A percentile compares a stretch with the other conserved stretches of the same genome.
Conservation (phyloP, 2,113 vertebrate genomes). For the Siphamia tubifer region DNA sequence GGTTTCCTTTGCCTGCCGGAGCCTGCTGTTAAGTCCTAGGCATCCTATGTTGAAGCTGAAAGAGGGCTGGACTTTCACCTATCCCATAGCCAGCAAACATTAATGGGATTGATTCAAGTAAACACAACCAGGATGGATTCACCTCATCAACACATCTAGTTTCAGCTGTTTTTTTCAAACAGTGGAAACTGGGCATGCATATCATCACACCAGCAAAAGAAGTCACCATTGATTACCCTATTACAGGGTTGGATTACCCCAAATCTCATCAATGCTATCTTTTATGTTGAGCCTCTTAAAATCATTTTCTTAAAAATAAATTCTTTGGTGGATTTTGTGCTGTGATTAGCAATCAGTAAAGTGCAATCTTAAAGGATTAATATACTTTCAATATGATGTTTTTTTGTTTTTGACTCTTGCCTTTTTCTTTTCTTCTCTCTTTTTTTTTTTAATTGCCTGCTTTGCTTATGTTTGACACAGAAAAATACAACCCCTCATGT, state of each 20-base stretch:
- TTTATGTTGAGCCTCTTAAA: conserved; percentile 65
- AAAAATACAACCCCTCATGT: conserved; percentile 62
- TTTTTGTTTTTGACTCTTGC: conserved; percentile 62
- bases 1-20: conserved; percentile 14
- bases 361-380: conserved; percentile 79
- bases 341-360: conserved; percentile 84
- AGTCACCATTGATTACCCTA: conserved; percentile 4
- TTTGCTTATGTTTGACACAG: conserved; percentile 58
- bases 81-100: conserved; percentile 38
- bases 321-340: conserved; percentile 75
- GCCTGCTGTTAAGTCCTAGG: conserved; percentile 17
- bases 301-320: conserved; percentile 44
- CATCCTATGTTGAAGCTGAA: conserved; percentile 3
- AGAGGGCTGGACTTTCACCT: conserved; percentile 30
- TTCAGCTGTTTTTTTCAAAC: conserved; percentile 27
- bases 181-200: conserved; percentile 8
- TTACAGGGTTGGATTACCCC: conserved; percentile 8
- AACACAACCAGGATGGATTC: conserved; percentile 40
- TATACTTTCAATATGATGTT: conserved; percentile 66
- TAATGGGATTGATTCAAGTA: conserved; percentile 24
- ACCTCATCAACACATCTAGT: conserved; percentile 21
- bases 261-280: conserved; percentile 35
- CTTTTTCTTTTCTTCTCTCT: conserved; percentile 43
- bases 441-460: conserved; percentile 51
- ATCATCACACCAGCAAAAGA: conserved; percentile 60